Evolutionary conservation across 2,113 vertebrate genomes (phyloP).

Genomic region (Otocyon megalotis): DNA sequence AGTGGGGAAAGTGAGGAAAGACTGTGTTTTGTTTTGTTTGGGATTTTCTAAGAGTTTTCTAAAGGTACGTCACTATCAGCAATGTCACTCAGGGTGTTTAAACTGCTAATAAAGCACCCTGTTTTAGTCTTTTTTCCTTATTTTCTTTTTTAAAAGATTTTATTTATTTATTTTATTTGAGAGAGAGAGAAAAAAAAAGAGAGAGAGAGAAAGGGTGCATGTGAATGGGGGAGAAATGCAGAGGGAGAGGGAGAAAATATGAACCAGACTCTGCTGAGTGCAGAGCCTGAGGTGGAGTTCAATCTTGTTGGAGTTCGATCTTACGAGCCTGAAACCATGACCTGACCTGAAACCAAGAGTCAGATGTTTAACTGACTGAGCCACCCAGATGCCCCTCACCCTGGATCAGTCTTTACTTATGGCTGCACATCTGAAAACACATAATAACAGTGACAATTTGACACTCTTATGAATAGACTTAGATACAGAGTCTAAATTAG

Average conservation of each 20-base stretch:
- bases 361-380: neutral
- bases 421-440: neutral
- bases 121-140: neutral
- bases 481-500: neutral
- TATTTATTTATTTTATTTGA: neutral
- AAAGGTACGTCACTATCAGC: neutral
- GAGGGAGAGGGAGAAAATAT: neutral
- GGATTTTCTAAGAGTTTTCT: neutral
- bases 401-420: neutral
- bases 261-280: neutral
- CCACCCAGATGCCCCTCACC: neutral
- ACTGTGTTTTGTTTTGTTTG: neutral
- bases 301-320: neutral
- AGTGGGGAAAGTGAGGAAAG: neutral
- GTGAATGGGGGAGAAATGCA: neutral
- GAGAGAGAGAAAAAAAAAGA: neutral
- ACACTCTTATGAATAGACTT: neutral
- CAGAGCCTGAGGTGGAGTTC: neutral
- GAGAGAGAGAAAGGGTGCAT: neutral
- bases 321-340: neutral
- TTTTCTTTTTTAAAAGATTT: too few relatives aligned
- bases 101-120: neutral
- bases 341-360: neutral
- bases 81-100: neutral
- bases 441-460: neutral